Evolutionary conservation across 2,797 vertebrate genomes (phyloP), one percentile per base, ranked within the genome.

Genomic region (Myotis myotis): DNA sequence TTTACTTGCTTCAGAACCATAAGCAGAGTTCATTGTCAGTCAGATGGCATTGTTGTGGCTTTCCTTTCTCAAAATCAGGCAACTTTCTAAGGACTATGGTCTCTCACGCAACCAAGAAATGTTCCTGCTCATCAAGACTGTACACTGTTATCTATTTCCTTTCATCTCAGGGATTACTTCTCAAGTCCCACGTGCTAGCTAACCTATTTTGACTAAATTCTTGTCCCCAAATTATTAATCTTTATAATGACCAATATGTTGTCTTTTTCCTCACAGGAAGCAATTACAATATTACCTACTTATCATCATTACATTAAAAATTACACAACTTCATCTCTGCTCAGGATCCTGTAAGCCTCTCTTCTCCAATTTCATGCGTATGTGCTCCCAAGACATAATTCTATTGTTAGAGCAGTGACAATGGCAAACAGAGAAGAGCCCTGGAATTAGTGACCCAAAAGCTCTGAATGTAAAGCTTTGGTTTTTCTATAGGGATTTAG

Each of bases 1-100:
- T 25, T 87, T 93, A 47, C 36, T 85, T 84, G 71, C 75, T 95
- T 75, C 94, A 87, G 79, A 93, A 23, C 5, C 25, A 1, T 25
- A 49, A 53, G 8, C 25, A 95, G 75, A 89, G 84, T 64, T 92
- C 86, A 82, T 57, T 88, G 60, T 57, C 28, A 72, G 47, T 4
- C 0, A 84, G 33, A 38, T 71, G 12, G n/a, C 28, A 53, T 6
- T n/a, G 12, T 19, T 53, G 20, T 20, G 25, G 13, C n/a, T 96
- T 95, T 64, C 64, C 4, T 17, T 6, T 89, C 72, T 87, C 38
- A 82, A 55, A 93, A 60, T 84, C 79, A 71, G 36, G 81, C 41
- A 85, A 0, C 41, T 47, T 89, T 78, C 53, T 17, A 38, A 90
- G 93, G 17, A 38, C 83, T 38, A 25, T 38, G 55, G 93, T 95